A percentile compares a stretch with the other conserved stretches of the same genome.
phyloP scores from a whole-genome alignment of 2,113 vertebrate species.

The Colossoma macropomum region DNA sequence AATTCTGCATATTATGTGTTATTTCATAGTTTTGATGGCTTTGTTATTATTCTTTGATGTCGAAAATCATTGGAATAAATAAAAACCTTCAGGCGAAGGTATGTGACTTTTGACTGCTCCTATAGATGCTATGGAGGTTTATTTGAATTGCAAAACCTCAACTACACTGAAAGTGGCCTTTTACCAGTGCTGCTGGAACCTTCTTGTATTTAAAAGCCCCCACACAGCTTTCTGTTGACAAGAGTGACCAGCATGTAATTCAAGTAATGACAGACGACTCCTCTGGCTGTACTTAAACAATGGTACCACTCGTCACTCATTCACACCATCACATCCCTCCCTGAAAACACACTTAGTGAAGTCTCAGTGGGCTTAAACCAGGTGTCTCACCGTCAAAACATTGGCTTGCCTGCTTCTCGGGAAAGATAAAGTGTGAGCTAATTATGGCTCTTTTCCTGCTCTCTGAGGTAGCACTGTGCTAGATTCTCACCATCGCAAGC shows the following conservation, averaged over 20 bases:
- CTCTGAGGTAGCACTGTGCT: constrained; percentile 51
- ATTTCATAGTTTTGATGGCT: too few species aligned
- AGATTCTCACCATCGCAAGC: constrained; percentile 47
- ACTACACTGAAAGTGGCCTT: too few species aligned
- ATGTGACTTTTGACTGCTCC: neutral
- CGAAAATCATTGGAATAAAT: too few species aligned
- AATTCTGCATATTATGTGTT: too few species aligned
- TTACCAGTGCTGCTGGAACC: neutral
- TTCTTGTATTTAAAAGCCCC: neutral
- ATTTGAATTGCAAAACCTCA: too few species aligned
- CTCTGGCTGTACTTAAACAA: neutral
- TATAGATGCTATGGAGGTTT: too few species aligned
- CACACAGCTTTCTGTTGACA: neutral
- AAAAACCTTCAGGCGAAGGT: too few species aligned
- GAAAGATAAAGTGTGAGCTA: constrained; percentile 54
- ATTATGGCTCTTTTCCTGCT: constrained; percentile 34
- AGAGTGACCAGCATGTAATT: neutral
- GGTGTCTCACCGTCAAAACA: constrained; percentile 68
- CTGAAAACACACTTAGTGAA: neutral
- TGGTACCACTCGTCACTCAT: neutral
- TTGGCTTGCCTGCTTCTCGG: constrained; percentile 56
- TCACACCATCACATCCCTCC: neutral
- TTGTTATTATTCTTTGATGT: too few species aligned
- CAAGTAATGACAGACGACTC: neutral
- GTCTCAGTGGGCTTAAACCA: constrained; percentile 52